Evolutionary conservation across 1,140 invertebrate species (phyloP), one percentile per base, ranked within the genome.

Genomic region (Trachymyrmex septentrionalis): DNA sequence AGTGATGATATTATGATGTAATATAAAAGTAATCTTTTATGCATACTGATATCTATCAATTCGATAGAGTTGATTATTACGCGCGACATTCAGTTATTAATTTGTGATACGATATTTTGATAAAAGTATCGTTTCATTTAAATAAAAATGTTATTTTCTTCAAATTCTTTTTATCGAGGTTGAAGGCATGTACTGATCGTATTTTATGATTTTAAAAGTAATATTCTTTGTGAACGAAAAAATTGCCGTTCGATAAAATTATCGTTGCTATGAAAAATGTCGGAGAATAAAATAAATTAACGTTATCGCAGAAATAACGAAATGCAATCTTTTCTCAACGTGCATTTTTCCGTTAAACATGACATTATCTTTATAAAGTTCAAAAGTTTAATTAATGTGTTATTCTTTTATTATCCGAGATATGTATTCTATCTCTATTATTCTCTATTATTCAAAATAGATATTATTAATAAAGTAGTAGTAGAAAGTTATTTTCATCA

Each of bases 161-260:
- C 34, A 30, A 1, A 53, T 57, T 59, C 2, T 57, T 57, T 75
- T 59, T 44, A 24, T 59, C n/a, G 30, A 38, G 6, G 30, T 57
- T 24, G 27, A 30, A 30, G 19, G 30, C 27, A 5, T 5, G 6
- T 30, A 38, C 38, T 16, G 30, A 57, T 76, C 21, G 57, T 27
- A n/a, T 44, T 77, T 77, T 44, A 1, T 27, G 4, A 75, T 76
- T 75, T 6, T 44, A 0, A 55, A 80, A 57, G 9, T n/a, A n/a
- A 38, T 69, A 12, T 53, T 50, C 9, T 19, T 38, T 7, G 12
- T 10, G 10, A 57, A 50, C 5, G 3, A 66, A 57, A 81, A 55
- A 7, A 67, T 0, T 12, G 14, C 27, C 30, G 19, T 55, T 57
- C 50, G n/a, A 75, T 57, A 38, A 38, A 76, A 38, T 24, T 55